A percentile compares a stretch with the other conserved stretches of the same genome.
Conservation (phyloP, 2,797 vertebrate genomes). For the Sandelia bainsii region DNA sequence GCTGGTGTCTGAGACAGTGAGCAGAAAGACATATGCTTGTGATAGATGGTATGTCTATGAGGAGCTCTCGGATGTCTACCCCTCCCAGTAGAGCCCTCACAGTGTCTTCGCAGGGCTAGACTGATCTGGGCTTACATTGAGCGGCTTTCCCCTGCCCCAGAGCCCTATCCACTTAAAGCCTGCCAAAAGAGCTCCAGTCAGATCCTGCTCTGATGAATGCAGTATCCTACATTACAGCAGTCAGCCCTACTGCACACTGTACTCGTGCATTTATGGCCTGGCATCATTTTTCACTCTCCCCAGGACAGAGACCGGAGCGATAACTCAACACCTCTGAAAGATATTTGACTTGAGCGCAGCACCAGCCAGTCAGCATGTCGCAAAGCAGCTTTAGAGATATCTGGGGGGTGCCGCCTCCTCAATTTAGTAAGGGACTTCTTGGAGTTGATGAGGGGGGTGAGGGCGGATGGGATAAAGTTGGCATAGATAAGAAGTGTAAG, state of each 20-base stretch:
- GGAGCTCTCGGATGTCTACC: slow-evolving; percentile 51
- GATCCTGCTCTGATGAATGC: slow-evolving; percentile 52
- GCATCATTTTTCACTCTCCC: slow-evolving; percentile 66
- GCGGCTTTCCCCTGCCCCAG: slow-evolving; percentile 62
- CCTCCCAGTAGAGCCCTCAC: slow-evolving; percentile 46
- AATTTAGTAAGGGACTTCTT: slow-evolving; percentile 37
- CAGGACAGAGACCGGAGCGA: slow-evolving; percentile 47
- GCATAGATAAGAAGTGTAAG: background rate
- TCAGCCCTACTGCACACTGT: slow-evolving; percentile 39
- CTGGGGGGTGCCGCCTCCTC: slow-evolving; percentile 39
- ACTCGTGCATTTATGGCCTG: slow-evolving; percentile 70
- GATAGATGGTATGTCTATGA: slow-evolving; percentile 64
- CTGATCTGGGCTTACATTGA: slow-evolving; percentile 75
- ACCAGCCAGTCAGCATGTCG: slow-evolving; percentile 49
- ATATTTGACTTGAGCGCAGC: slow-evolving; percentile 60
- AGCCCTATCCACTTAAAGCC: slow-evolving; percentile 57
- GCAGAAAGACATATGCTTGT: slow-evolving; percentile 51
- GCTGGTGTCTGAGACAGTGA: slow-evolving; percentile 39
- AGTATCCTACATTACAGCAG: slow-evolving; percentile 56
- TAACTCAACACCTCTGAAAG: slow-evolving; percentile 70
- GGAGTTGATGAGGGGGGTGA: slow-evolving; percentile 22
- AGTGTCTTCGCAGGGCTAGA: slow-evolving; percentile 64
- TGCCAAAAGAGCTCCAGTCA: slow-evolving; percentile 56
- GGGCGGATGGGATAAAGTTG: slow-evolving; percentile 11
- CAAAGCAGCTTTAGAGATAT: slow-evolving; percentile 56